A percentile compares a stretch with the other conserved stretches of the same genome.
These are phyloP conservation scores for Lampris megalopsis DNA, from an alignment of 2,113 vertebrate species.

Conservation along the genomic window DNA sequence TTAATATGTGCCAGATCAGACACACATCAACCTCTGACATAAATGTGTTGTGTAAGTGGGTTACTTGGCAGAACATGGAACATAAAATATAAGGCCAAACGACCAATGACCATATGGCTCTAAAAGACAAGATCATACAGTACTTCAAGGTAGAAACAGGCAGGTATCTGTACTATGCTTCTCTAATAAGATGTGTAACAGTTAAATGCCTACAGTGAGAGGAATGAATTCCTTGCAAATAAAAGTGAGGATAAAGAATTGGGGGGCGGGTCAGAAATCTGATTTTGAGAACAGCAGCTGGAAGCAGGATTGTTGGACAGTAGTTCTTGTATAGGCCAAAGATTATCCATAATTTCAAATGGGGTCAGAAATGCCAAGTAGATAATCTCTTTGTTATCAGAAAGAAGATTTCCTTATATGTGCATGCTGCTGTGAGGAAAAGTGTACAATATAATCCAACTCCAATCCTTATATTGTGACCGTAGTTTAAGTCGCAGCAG, in stretches of 20 bases:
- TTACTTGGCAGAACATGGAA: background rate
- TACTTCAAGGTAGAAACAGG: no score
- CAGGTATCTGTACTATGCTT: no score
- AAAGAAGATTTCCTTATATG: background rate
- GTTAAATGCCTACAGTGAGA: no score
- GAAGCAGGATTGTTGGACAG: background rate
- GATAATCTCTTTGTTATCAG: background rate
- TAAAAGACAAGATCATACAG: background rate
- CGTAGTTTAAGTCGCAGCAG: background rate
- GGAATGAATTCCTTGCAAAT: background rate
- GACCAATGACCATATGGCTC: background rate
- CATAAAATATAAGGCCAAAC: slow-evolving; percentile 22
- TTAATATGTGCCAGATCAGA: slow-evolving; percentile 24
- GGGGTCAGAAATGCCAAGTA: background rate
- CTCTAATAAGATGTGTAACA: no score
- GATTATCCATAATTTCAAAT: background rate
- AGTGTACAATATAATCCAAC: background rate
- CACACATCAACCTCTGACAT: slow-evolving; percentile 26
- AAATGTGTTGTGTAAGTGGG: slow-evolving; percentile 31
- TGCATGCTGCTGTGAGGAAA: background rate
- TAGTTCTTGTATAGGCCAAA: background rate
- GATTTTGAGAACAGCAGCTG: background rate
- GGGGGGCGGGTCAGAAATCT: no score
- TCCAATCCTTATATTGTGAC: background rate
- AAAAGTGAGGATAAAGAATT: no score